Evolutionary conservation across 2,797 vertebrate species (phyloP).

Genomic region (Gallinago stenura): DNA sequence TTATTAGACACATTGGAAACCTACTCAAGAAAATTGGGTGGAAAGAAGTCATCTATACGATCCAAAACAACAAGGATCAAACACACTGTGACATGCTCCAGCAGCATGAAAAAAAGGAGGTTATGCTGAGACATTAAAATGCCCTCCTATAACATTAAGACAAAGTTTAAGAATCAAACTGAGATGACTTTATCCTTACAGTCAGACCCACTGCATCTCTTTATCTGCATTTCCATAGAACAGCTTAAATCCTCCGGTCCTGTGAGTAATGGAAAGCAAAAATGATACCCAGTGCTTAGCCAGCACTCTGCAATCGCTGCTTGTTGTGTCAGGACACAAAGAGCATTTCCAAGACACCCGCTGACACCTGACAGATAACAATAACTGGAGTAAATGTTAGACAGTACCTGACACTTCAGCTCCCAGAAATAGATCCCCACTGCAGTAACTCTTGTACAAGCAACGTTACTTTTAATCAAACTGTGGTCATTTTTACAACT

Average conservation of each 20-base stretch:
- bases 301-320: not conserved
- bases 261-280: not conserved
- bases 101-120: not conserved
- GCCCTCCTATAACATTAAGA: not conserved
- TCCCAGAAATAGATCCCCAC: not conserved
- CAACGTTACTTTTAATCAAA: not conserved
- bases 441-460: not conserved
- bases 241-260: not conserved
- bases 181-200: not conserved
- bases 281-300: not conserved
- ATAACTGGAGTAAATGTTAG: not conserved
- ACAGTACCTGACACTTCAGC: not conserved
- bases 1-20: not conserved
- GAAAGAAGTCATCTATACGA: not conserved
- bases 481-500: not conserved
- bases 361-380: not conserved
- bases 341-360: not conserved
- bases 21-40: not conserved
- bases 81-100: not conserved
- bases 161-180: not conserved
- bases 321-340: not conserved
- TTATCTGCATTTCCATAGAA: not conserved
- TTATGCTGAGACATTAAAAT: not conserved
- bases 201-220: not conserved
- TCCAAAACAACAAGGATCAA: not conserved